Conservation (phyloP, 2,113 vertebrate genomes). For the Pygoscelis antarcticus region DNA sequence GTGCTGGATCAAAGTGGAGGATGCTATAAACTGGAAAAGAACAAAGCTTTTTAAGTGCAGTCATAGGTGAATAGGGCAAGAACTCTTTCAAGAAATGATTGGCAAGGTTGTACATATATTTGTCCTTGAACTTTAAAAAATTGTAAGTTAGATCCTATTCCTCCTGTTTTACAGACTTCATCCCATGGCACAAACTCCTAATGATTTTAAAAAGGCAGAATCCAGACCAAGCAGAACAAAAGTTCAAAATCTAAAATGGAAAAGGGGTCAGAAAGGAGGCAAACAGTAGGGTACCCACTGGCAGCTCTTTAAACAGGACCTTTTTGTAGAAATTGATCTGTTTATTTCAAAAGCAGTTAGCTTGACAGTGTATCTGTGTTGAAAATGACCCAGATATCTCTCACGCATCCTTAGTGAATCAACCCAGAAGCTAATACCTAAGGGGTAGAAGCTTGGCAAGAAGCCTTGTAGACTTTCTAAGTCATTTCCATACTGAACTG, state of each 20-base stretch:
- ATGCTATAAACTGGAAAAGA: not conserved
- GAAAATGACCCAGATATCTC: conserved; percentile 23
- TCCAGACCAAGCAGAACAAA: not conserved
- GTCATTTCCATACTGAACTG: conserved; percentile 10
- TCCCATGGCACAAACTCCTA: not conserved
- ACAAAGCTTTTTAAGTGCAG: not conserved
- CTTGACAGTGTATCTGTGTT: conserved; percentile 21
- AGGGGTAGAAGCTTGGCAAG: not conserved
- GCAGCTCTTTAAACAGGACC: not conserved
- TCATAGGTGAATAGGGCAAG: not conserved
- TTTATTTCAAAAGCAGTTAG: conserved; percentile 32
- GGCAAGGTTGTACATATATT: not conserved
- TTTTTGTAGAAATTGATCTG: conserved; percentile 33
- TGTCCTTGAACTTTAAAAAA: not conserved
- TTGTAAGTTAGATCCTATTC: not conserved
- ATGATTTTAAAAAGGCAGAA: not conserved
- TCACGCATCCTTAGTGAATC: not conserved
- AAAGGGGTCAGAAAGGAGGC: not conserved
- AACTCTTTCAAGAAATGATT: not conserved
- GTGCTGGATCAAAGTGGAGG: not conserved
- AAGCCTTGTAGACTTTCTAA: not conserved
- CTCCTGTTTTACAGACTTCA: not conserved
- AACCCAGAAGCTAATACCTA: not conserved
- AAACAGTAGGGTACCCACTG: not conserved
- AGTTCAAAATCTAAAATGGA: not conserved